Conservation (phyloP, 2,113 vertebrate genomes). For the Corapipo altera region DNA sequence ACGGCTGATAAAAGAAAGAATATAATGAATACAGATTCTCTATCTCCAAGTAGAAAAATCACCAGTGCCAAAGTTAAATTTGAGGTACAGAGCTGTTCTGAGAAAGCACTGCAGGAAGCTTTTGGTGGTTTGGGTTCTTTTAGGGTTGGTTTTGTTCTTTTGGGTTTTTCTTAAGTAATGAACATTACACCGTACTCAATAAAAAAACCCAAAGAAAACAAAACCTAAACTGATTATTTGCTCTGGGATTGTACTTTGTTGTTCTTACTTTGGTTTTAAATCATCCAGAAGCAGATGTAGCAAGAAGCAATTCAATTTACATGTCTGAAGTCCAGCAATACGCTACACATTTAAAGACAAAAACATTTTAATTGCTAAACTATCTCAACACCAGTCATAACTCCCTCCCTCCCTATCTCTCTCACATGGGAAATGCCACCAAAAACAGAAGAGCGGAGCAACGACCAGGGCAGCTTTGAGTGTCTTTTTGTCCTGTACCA, state of each 20-base stretch:
- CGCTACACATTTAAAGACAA: not conserved
- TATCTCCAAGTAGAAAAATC: not conserved
- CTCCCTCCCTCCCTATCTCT: not conserved
- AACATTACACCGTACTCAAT: not conserved
- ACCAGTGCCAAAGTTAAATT: not conserved
- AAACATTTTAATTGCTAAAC: not conserved
- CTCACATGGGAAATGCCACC: not conserved
- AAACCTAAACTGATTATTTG: not conserved
- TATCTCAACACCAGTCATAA: not conserved
- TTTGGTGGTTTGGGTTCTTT: not conserved
- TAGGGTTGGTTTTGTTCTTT: no score
- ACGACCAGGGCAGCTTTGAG: rapidly evolving
- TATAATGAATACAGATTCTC: not conserved
- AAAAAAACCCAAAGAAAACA: not conserved
- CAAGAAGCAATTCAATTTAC: not conserved
- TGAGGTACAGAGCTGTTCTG: not conserved
- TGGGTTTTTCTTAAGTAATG: not conserved
- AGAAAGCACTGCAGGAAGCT: not conserved
- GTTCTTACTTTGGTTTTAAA: not conserved
- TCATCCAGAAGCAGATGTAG: not conserved
- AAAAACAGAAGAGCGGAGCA: not conserved
- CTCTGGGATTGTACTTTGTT: not conserved
- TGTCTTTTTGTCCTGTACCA: not conserved
- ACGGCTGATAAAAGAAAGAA: not conserved
- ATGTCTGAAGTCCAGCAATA: not conserved